Percentiles rank a stretch among this genome's conserved stretches.
Conservation (phyloP, 2,113 vertebrate genomes). For the Poeciliopsis occidentalis region DNA sequence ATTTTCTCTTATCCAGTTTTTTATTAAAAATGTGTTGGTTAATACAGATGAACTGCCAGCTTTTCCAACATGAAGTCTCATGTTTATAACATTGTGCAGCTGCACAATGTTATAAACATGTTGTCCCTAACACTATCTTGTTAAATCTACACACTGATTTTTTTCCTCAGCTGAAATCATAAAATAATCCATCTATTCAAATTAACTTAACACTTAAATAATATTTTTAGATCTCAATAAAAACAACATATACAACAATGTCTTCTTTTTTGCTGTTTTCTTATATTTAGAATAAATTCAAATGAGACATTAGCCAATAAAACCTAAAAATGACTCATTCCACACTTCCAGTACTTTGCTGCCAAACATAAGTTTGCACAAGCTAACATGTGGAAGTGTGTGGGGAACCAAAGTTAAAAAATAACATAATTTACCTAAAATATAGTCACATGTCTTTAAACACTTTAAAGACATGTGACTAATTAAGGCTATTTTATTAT, state of each 20-base stretch:
- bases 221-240: neutral
- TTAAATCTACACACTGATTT: no score
- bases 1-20: no score
- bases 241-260: neutral
- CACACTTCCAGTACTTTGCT: slow-evolving; percentile 15
- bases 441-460: neutral
- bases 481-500: neutral
- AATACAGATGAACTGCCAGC: no score
- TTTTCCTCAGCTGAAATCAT: no score
- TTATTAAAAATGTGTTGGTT: no score
- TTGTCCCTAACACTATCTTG: no score
- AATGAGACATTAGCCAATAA: neutral
- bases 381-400: slow-evolving; percentile 38
- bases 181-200: neutral
- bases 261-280: neutral
- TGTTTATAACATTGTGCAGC: no score
- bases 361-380: slow-evolving; percentile 35
- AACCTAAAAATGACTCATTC: slow-evolving; percentile 18
- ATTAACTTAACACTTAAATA: neutral
- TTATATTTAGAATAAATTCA: neutral
- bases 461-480: neutral
- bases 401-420: slow-evolving; percentile 7
- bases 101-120: no score
- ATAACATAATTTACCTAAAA: slow-evolving; percentile 30
- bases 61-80: no score